Evolutionary conservation across 2,113 vertebrate species (phyloP).

Genomic region (Gallinago paraguaiae): DNA sequence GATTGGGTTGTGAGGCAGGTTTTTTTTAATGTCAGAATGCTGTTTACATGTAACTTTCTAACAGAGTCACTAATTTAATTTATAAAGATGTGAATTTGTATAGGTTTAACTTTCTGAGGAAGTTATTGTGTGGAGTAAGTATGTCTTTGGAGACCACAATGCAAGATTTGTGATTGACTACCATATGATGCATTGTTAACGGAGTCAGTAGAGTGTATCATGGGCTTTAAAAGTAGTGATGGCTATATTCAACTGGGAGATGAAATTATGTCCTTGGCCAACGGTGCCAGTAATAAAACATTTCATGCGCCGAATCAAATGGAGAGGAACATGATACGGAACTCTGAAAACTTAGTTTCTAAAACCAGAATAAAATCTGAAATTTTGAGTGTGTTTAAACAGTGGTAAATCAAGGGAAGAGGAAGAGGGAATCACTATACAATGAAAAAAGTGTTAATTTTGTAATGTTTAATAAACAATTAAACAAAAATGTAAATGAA

Average conservation of each 20-base stretch:
- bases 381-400: neutral
- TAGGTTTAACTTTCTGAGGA: neutral
- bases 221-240: neutral
- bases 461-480: conserved; percentile 14
- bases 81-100: neutral
- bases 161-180: neutral
- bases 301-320: neutral
- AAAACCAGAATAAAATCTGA: neutral
- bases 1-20: neutral
- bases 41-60: neutral
- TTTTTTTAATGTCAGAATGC: neutral
- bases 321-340: neutral
- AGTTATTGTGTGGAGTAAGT: neutral
- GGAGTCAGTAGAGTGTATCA: neutral
- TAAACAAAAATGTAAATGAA: conserved; percentile 39
- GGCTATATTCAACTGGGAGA: neutral
- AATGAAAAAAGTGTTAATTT: conserved; percentile 36
- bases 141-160: neutral
- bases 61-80: neutral
- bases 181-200: neutral
- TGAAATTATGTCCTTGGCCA: neutral
- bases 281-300: neutral
- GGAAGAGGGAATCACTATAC: neutral
- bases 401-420: neutral
- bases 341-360: neutral